Evolutionary conservation across 2,797 vertebrate genomes (phyloP).

Genomic region (Pipistrellus kuhlii): DNA sequence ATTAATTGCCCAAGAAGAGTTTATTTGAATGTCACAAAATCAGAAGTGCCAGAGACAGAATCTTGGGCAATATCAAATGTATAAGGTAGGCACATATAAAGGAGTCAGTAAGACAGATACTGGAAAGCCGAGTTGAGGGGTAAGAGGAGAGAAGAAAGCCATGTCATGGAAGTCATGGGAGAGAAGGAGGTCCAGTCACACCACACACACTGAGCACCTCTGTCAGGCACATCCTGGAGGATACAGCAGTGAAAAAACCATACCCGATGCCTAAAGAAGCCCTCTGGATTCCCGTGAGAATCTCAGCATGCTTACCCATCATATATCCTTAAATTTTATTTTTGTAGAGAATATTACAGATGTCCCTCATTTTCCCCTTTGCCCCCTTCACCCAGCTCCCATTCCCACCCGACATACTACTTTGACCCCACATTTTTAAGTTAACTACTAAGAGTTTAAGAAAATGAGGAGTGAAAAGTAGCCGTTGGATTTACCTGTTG

Average conservation of each 20-base stretch:
- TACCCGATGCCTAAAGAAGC: background rate
- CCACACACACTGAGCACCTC: background rate
- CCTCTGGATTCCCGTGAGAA: background rate
- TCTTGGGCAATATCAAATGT: conserved; percentile 21
- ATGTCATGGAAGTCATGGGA: background rate
- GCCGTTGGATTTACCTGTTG: conserved; percentile 30
- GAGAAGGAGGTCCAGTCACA: background rate
- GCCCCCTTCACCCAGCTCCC: no score
- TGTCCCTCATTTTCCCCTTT: no score
- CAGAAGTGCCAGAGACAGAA: conserved; percentile 41
- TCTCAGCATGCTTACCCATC: conserved; percentile 1
- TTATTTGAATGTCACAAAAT: conserved; percentile 33
- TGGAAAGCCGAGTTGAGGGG: background rate
- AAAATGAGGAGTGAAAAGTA: conserved; percentile 42
- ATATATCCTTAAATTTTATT: background rate
- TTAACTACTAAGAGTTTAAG: conserved; percentile 37
- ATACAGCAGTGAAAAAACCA: conserved; percentile 28
- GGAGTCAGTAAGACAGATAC: background rate
- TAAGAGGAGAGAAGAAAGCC: background rate
- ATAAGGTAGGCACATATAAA: conserved; percentile 3
- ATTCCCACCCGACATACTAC: background rate
- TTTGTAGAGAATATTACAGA: no score
- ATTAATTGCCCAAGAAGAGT: conserved; percentile 27
- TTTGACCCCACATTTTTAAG: conserved; percentile 33
- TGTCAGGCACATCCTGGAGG: background rate